Evolutionary conservation across 2,797 vertebrate genomes (phyloP).

Genomic region (Gambelia wislizenii): DNA sequence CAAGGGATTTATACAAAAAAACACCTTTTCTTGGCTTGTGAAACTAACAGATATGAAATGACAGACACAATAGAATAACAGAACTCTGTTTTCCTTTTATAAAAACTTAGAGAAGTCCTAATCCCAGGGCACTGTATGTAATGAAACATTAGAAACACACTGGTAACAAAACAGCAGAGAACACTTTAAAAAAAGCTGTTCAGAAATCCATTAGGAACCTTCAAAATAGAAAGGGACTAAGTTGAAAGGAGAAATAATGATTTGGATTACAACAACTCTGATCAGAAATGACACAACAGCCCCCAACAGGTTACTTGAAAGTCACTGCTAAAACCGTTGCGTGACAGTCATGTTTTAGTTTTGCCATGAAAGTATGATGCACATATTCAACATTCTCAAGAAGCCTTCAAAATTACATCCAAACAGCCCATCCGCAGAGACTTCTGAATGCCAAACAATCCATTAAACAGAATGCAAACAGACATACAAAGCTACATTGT

Average conservation of each 20-base stretch:
- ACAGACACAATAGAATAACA: neutral
- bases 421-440: conserved; percentile 1
- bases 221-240: neutral
- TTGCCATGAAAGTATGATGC: neutral
- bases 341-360: neutral
- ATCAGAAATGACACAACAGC: neutral
- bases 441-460: conserved; percentile 4
- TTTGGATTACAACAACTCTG: neutral
- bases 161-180: neutral
- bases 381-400: neutral
- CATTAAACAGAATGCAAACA: conserved; percentile 19
- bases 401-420: fast-evolving
- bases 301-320: neutral
- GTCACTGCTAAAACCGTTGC: neutral
- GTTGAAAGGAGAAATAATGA: neutral
- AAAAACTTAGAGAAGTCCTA: neutral
- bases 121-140: neutral
- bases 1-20: neutral
- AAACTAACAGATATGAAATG: neutral
- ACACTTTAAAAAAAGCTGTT: neutral
- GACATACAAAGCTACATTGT: neutral
- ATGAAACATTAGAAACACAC: neutral
- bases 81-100: neutral
- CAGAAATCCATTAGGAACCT: neutral
- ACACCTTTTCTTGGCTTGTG: neutral